Base-by-base conservation (phyloP, 1,140 invertebrate genomes). In the Drosophila lacteicornis region DNA sequence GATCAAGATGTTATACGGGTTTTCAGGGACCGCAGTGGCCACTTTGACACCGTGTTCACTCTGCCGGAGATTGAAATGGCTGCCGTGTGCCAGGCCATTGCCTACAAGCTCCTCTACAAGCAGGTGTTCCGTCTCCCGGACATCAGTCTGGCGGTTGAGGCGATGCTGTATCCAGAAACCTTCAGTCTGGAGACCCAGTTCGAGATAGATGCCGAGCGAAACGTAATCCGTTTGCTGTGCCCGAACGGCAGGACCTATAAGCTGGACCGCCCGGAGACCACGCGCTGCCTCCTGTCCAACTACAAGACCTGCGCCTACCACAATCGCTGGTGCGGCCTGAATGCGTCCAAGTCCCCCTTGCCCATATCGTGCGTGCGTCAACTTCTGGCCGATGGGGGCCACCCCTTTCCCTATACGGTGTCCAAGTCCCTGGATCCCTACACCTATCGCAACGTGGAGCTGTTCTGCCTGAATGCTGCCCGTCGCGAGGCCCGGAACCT, bases 331-430 rank as follows among this genome's bases (percentile, higher is more conserved):
- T 11, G 15, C 2, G 40, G 2, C 6, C 9, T 22, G 7, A 15
- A 13, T 42, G 6, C 40, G 17, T 9, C 2, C 67, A 25, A n/a
- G 8, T 22, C 13, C 8, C 53, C 36, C 11, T 19, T 46, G 49
- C 27, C 68, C 53, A 53, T 78, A 4, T 92, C 91, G 2, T 92
- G 91, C 57, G 78, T 83, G 42, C 73, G 81, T 0, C 74, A 68
- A 19, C 8, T 82, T 9, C 42, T 92, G 2, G 25, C 79, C 1
- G 59, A 51, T 17, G 94, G 94, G n/a, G 94, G 95, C 17, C 95
- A 95, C n/a, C 97, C 97, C 22, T 97, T 98, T 93, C 96, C 97
- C 12, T 98, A 97, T 91, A 96, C 97, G 94, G 96, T 98, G 6
- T 97, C 97, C 3, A 98, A 98, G 93, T 96, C 97, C 2, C 91